Conservation (phyloP, 1,140 invertebrate genomes). For the Diorhabda carinulata region DNA sequence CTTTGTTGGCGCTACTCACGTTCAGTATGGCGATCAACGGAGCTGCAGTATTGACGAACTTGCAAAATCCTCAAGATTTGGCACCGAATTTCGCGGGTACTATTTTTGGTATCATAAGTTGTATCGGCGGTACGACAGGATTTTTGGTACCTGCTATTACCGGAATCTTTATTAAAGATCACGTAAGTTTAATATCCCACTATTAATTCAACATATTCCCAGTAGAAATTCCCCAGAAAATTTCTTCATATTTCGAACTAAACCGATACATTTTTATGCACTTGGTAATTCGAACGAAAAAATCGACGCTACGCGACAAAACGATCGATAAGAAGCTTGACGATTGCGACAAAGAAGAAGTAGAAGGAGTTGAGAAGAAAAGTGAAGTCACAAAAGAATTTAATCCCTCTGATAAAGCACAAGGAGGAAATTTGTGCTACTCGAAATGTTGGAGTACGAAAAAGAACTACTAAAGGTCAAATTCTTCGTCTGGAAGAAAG, state of each 20-base stretch:
- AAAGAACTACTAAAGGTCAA: too few relatives aligned
- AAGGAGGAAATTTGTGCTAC: too few relatives aligned
- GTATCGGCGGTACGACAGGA: slow-evolving; percentile 67
- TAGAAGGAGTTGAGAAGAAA: too few relatives aligned
- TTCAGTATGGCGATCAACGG: slow-evolving; percentile 77
- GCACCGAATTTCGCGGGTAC: slow-evolving; percentile 77
- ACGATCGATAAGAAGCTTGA: too few relatives aligned
- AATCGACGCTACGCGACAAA: neutral
- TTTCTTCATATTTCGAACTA: too few relatives aligned
- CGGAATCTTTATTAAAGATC: slow-evolving; percentile 60
- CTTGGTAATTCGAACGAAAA: too few relatives aligned
- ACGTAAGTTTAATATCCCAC: slow-evolving; percentile 48
- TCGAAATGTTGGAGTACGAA: too few relatives aligned
- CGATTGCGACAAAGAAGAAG: too few relatives aligned
- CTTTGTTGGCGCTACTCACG: slow-evolving; percentile 64
- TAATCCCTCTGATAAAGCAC: too few relatives aligned
- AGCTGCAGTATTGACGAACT: slow-evolving; percentile 75
- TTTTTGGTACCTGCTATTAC: slow-evolving; percentile 70
- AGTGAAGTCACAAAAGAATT: too few relatives aligned
- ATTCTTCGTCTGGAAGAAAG: too few relatives aligned
- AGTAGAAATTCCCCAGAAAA: neutral
- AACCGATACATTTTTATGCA: too few relatives aligned
- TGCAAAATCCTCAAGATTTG: slow-evolving; percentile 81
- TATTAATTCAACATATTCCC: neutral
- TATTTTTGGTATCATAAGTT: slow-evolving; percentile 71